phyloP scores from a whole-genome alignment of 2,888 invertebrate species.

The Halictus quadricinctus region DNA sequence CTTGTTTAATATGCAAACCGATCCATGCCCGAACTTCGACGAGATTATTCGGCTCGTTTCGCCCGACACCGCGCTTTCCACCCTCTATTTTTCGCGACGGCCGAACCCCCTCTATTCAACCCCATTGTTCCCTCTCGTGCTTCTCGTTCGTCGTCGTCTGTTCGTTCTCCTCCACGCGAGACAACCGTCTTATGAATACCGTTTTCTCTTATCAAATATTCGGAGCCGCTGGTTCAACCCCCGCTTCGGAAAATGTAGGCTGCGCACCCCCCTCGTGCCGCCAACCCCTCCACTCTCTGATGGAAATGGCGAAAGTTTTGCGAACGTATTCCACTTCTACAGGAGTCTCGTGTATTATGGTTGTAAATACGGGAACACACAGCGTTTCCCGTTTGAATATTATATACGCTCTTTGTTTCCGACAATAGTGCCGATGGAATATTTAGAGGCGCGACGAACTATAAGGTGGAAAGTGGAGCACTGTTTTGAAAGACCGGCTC shows the following conservation, averaged over 20 bases:
- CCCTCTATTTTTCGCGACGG: not conserved
- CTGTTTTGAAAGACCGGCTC: not conserved
- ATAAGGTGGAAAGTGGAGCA: not conserved
- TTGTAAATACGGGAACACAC: not conserved
- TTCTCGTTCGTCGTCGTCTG: not conserved
- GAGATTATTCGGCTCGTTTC: constrained; percentile 54
- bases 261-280: not conserved
- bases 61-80: not conserved
- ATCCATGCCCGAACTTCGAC: constrained; percentile 60
- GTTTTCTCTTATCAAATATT: constrained; percentile 9
- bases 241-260: constrained; percentile 2
- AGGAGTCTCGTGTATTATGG: not conserved
- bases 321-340: not conserved
- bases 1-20: constrained; percentile 70
- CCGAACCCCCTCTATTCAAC: not conserved
- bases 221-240: not conserved
- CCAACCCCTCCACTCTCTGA: not conserved
- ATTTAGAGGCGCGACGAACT: not conserved
- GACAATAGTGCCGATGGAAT: not conserved
- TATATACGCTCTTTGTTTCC: not conserved
- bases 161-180: not conserved
- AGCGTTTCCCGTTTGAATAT: not conserved
- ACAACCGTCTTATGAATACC: constrained; percentile 11
- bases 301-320: constrained; percentile 3
- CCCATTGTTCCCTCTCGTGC: not conserved